phyloP scores from a whole-genome alignment of 30 jellyfish, hydroid and myxozoan species.

The Cassiopea xamachana region DNA sequence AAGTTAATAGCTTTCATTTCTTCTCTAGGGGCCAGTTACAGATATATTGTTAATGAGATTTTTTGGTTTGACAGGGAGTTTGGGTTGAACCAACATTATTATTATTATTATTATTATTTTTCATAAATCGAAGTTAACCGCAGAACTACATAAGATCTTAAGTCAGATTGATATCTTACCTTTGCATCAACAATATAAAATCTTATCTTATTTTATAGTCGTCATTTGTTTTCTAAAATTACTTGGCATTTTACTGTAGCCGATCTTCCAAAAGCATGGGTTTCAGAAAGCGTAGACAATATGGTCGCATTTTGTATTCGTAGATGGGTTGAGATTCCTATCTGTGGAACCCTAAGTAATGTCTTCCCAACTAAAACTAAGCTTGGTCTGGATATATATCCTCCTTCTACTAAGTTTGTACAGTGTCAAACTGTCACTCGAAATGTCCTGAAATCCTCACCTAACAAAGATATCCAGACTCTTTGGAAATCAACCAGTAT shows the following conservation, averaged over 20 bases:
- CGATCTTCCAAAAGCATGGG: slow-evolving; percentile 42
- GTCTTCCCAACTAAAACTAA: neutral
- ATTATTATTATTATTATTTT: no score
- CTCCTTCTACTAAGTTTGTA: slow-evolving; percentile 22
- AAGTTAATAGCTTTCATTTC: no score
- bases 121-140: neutral
- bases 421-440: slow-evolving; percentile 45
- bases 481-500: no score
- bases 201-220: neutral
- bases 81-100: no score
- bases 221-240: slow-evolving; percentile 21
- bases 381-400: slow-evolving; percentile 2
- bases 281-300: slow-evolving; percentile 19
- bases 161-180: slow-evolving; percentile 9
- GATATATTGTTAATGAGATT: no score
- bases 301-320: slow-evolving; percentile 8
- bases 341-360: slow-evolving; percentile 21
- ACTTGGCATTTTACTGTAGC: slow-evolving; percentile 49
- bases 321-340: slow-evolving; percentile 30
- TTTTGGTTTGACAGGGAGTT: no score
- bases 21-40: no score
- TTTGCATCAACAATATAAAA: slow-evolving; percentile 19
- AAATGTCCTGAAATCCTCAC: slow-evolving; percentile 8
- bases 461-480: slow-evolving; percentile 13
- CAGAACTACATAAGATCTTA: neutral